phyloP scores from a whole-genome alignment of 2,797 vertebrate genomes.

The Limnodromus scolopaceus region DNA sequence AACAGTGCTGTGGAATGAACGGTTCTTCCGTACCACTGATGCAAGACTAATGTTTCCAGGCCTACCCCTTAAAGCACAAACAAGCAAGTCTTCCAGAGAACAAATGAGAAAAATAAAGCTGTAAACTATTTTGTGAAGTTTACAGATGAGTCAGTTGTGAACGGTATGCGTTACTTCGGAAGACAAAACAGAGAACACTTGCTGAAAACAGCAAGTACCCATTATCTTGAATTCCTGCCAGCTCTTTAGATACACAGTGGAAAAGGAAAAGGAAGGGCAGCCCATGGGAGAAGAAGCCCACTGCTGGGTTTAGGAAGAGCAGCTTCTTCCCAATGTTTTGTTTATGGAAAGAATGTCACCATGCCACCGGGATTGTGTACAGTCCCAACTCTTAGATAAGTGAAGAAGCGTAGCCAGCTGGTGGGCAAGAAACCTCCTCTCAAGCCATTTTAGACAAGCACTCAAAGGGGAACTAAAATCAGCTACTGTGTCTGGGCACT shows the following conservation, averaged over 20 bases:
- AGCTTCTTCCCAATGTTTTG: background rate
- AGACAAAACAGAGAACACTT: background rate
- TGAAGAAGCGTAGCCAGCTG: background rate
- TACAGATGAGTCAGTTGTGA: background rate
- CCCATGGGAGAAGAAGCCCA: fast-evolving
- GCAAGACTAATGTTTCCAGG: background rate
- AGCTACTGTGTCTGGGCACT: background rate
- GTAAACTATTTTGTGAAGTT: background rate
- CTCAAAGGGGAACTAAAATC: background rate
- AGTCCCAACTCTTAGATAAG: background rate
- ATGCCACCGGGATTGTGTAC: background rate
- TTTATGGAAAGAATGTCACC: background rate
- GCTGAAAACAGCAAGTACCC: background rate
- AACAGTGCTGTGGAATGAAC: background rate
- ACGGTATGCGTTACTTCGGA: background rate
- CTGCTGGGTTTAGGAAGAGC: background rate
- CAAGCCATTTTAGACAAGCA: background rate
- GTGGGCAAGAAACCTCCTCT: background rate
- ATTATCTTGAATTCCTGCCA: background rate
- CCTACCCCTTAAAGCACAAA: background rate
- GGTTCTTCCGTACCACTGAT: background rate
- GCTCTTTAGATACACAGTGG: background rate
- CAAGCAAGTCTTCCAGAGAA: background rate
- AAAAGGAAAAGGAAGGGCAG: background rate
- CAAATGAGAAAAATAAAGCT: background rate